These are phyloP conservation scores for Daktulosphaira vitifoliae DNA, from an alignment of 1,140 invertebrate species.

Conservation along the genomic window DNA sequence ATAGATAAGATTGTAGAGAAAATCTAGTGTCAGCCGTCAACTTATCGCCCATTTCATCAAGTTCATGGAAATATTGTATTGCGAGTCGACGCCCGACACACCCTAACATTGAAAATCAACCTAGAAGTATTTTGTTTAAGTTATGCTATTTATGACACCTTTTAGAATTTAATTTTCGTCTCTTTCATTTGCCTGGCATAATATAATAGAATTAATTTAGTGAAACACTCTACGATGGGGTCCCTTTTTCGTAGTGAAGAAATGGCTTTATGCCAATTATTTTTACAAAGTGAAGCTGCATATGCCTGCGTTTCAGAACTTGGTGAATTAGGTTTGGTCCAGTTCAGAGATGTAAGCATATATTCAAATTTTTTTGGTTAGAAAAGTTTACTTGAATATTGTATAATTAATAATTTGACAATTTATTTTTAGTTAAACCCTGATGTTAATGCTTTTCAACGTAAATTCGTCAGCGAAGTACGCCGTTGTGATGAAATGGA, in stretches of 20 bases:
- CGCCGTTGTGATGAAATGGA: slow-evolving; percentile 94
- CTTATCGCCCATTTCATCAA: too few species aligned
- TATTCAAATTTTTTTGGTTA: not conserved
- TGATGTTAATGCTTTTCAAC: slow-evolving; percentile 90
- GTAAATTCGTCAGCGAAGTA: slow-evolving; percentile 92
- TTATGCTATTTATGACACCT: too few species aligned
- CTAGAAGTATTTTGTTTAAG: too few species aligned
- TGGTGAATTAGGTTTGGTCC: slow-evolving; percentile 84
- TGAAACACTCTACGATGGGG: slow-evolving; percentile 58
- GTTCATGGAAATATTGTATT: too few species aligned
- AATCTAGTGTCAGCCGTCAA: too few species aligned
- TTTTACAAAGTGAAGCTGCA: slow-evolving; percentile 84
- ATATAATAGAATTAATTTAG: too few species aligned
- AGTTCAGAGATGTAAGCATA: slow-evolving; percentile 78
- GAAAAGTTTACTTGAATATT: not conserved
- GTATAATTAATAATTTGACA: too few species aligned
- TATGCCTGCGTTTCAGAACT: slow-evolving; percentile 88
- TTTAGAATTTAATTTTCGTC: too few species aligned
- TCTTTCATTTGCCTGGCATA: too few species aligned
- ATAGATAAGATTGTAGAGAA: too few species aligned
- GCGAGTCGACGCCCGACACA: too few species aligned
- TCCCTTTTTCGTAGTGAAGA: slow-evolving; percentile 80
- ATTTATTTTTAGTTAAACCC: slow-evolving; percentile 94
- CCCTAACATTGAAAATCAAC: too few species aligned
- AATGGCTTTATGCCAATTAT: slow-evolving; percentile 84